Evolutionary conservation across 2,888 invertebrate genomes (phyloP).

Genomic region (Caprella mutica): DNA sequence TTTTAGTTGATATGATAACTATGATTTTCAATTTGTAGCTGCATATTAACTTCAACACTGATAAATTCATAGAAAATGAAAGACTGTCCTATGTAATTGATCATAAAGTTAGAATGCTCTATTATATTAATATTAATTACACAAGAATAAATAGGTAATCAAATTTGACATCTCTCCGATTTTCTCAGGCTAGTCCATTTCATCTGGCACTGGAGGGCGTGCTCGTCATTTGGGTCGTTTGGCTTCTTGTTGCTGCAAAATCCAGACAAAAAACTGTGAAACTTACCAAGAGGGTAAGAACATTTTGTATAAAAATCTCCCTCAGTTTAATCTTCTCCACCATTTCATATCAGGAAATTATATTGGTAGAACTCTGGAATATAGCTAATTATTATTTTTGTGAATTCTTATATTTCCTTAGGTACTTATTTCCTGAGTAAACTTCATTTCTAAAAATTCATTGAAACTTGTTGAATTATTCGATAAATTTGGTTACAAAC

Average conservation of each 20-base stretch:
- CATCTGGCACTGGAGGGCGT: constrained; percentile 46
- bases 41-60: background rate
- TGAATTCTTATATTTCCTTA: too few species aligned
- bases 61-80: background rate
- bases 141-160: background rate
- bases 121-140: background rate
- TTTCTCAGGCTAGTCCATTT: constrained; percentile 38
- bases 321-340: background rate
- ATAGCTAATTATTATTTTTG: background rate
- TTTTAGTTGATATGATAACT: background rate
- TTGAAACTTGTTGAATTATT: too few species aligned
- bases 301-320: background rate
- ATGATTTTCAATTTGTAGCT: background rate
- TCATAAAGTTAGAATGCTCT: background rate
- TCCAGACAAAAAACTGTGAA: constrained; percentile 13
- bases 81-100: background rate
- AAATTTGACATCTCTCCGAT: background rate
- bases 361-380: constrained; percentile 37
- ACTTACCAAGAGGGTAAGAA: constrained; percentile 26
- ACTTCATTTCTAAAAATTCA: too few species aligned
- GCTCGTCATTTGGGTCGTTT: constrained; percentile 45
- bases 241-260: constrained; percentile 39
- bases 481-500: too few species aligned
- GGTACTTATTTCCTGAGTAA: too few species aligned
- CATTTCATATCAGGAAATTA: background rate